Evolutionary conservation across 1,140 invertebrate species (phyloP).

Genomic region (Drosophila mojavensis): DNA sequence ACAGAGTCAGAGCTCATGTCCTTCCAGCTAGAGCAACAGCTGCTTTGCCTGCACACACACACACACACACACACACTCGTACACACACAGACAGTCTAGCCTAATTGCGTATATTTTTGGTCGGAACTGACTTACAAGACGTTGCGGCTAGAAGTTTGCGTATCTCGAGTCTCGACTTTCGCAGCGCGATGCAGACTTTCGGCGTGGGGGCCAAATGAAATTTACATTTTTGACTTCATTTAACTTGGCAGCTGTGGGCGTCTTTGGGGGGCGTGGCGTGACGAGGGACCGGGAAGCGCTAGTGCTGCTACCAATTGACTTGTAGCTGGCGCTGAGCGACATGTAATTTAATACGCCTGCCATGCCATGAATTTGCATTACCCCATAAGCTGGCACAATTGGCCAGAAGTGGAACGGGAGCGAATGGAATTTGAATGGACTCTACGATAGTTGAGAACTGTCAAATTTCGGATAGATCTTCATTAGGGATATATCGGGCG

Average conservation of each 20-base stretch:
- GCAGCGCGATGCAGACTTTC: constrained; percentile 13
- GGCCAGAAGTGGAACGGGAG: too few relatives aligned
- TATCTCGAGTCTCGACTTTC: constrained; percentile 26
- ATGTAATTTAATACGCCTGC: constrained; percentile 68
- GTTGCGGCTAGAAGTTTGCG: constrained; percentile 42
- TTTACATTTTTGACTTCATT: constrained; percentile 81
- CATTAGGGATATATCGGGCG: too few relatives aligned
- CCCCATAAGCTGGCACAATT: neutral
- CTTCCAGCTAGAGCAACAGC: constrained; percentile 64
- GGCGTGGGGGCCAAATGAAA: constrained; percentile 62
- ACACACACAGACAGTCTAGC: constrained; percentile 5
- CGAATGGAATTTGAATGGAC: too few relatives aligned
- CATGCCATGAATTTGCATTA: constrained; percentile 27
- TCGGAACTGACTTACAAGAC: constrained; percentile 44
- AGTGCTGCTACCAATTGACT: constrained; percentile 60
- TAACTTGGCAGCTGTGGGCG: constrained; percentile 63
- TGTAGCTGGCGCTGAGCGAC: constrained; percentile 51
- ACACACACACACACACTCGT: neutral
- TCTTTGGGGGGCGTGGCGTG: neutral
- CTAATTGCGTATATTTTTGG: constrained; percentile 65
- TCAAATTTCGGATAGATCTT: too few relatives aligned
- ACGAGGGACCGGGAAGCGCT: neutral
- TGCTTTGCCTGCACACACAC: constrained; percentile 29
- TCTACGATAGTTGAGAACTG: too few relatives aligned
- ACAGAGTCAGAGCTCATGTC: constrained; percentile 19